These are phyloP conservation scores for Diorhabda carinulata DNA, from an alignment of 1,140 invertebrate species.

Conservation along the genomic window DNA sequence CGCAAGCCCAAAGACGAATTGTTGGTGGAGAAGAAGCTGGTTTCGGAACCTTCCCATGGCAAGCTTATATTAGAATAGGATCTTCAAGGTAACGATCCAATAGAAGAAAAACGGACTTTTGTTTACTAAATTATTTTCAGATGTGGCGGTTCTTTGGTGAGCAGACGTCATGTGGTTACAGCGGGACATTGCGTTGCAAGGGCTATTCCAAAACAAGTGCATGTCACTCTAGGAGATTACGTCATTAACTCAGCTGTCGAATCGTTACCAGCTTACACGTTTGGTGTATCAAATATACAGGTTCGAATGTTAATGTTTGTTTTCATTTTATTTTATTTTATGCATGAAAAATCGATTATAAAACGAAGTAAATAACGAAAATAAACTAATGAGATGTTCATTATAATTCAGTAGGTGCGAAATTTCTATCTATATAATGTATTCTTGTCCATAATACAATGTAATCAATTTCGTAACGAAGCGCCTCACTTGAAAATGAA, in stretches of 20 bases:
- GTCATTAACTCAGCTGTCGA: conserved; percentile 90
- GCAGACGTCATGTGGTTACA: conserved; percentile 87
- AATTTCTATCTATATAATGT: not conserved
- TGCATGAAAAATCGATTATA: too few species aligned
- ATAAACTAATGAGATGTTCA: too few species aligned
- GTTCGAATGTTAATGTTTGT: conserved; percentile 25
- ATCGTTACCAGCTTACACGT: conserved; percentile 83
- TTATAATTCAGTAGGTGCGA: too few species aligned
- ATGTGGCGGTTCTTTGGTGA: conserved; percentile 92
- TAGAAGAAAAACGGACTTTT: not conserved
- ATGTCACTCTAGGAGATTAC: conserved; percentile 89
- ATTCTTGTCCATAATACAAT: not conserved
- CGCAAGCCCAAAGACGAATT: conserved; percentile 80
- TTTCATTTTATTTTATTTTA: too few species aligned
- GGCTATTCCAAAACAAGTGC: conserved; percentile 81
- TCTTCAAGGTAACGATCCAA: conserved; percentile 59
- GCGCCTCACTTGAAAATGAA: not conserved
- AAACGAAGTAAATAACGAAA: too few species aligned
- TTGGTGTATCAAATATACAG: conserved; percentile 78
- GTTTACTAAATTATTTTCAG: conserved; percentile 49
- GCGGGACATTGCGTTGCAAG: conserved; percentile 95
- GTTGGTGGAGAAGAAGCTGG: conserved; percentile 91
- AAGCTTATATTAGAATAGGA: conserved; percentile 90
- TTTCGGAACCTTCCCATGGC: conserved; percentile 93
- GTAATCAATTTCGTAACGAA: not conserved